Conservation (phyloP, 2,888 invertebrate genomes). For the Acholoe squamosa region DNA sequence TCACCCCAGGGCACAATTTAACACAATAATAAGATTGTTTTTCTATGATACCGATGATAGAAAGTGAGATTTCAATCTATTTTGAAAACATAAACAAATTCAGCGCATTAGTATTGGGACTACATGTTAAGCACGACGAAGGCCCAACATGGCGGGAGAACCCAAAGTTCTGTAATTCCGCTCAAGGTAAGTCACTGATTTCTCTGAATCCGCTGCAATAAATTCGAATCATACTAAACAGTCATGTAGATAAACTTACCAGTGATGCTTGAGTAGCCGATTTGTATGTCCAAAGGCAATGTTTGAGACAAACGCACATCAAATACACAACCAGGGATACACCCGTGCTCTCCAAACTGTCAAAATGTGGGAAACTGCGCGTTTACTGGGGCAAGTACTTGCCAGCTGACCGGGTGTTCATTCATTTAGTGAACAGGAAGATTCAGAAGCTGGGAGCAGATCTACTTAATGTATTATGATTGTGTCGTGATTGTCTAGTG, state of each 20-base stretch:
- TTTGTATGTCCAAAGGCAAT: background rate
- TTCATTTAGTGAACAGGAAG: background rate
- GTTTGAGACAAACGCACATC: background rate
- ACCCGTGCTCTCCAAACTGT: background rate
- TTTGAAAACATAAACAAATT: constrained; percentile 50
- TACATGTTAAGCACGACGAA: constrained; percentile 1
- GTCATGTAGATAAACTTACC: background rate
- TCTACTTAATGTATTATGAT: too few relatives aligned
- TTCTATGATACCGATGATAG: too few relatives aligned
- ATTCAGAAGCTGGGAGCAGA: too few relatives aligned
- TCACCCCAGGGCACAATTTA: too few relatives aligned
- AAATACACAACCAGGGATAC: background rate
- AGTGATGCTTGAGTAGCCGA: background rate
- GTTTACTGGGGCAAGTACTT: background rate
- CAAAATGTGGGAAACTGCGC: constrained; percentile 40
- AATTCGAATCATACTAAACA: background rate
- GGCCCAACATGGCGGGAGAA: constrained; percentile 64
- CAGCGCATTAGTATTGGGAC: background rate
- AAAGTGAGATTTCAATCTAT: background rate
- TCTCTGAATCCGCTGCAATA: background rate
- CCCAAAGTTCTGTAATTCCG: constrained; percentile 58
- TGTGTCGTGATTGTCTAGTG: too few relatives aligned
- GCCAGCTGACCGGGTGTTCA: background rate
- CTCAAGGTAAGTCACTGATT: constrained; percentile 61
- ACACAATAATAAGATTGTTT: too few relatives aligned